Conservation (phyloP, 2,888 invertebrate species). For the Ditula angustiorana region DNA sequence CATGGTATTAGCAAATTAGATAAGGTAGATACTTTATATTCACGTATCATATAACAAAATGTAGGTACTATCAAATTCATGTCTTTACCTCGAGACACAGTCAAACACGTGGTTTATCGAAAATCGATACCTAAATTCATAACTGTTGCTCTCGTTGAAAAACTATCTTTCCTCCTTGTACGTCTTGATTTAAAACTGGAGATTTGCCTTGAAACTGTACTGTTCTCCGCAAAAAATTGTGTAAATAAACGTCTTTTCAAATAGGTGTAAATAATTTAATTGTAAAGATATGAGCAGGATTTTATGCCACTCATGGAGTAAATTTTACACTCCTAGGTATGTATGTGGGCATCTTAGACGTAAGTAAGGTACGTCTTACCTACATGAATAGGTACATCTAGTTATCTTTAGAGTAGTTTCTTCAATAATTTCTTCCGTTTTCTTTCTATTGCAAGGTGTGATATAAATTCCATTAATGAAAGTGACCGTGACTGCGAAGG, state of each 20-base stretch:
- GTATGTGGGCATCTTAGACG: too few species aligned
- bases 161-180: too few species aligned
- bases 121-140: not conserved
- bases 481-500: slow-evolving; percentile 70
- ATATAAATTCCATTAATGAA: slow-evolving; percentile 68
- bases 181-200: too few species aligned
- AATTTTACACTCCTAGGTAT: too few species aligned
- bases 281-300: too few species aligned
- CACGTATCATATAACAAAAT: slow-evolving; percentile 34
- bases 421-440: not conserved
- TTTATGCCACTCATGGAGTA: too few species aligned
- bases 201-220: too few species aligned
- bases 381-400: too few species aligned
- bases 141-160: not conserved
- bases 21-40: slow-evolving; percentile 29
- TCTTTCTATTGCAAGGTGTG: slow-evolving; percentile 46
- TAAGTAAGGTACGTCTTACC: too few species aligned
- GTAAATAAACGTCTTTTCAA: too few species aligned
- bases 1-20: slow-evolving; percentile 32
- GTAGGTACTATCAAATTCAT: slow-evolving; percentile 28
- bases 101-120: slow-evolving; percentile 29
- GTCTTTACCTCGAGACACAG: slow-evolving; percentile 20
- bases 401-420: not conserved
- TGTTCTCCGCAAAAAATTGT: too few species aligned
- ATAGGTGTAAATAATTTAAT: too few species aligned